phyloP scores from a whole-genome alignment of 2,888 invertebrate species.

The Eulithis prunata region DNA sequence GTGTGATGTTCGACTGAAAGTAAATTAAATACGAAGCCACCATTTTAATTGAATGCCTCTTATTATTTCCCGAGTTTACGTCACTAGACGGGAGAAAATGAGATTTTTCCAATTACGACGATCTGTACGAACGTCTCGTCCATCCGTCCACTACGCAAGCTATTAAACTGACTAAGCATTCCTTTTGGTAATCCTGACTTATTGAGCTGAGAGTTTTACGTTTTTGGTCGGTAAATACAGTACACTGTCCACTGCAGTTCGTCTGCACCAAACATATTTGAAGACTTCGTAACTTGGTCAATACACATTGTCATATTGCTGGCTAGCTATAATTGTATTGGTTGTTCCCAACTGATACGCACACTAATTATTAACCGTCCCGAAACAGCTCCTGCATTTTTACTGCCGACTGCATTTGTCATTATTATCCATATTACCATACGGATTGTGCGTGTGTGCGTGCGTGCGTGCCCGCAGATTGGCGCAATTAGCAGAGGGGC shows the following conservation, averaged over 20 bases:
- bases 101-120: conserved; percentile 75
- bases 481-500: conserved; percentile 81
- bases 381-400: conserved; percentile 46
- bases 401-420: conserved; percentile 64
- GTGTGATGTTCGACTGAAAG: conserved; percentile 8
- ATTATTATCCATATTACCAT: conserved; percentile 44
- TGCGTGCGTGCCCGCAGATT: conserved; percentile 75
- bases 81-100: conserved; percentile 64
- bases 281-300: too few relatives aligned
- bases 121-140: conserved; percentile 56
- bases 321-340: conserved; percentile 4
- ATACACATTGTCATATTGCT: too few relatives aligned
- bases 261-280: neutral
- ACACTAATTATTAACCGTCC: conserved; percentile 38
- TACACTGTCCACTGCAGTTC: neutral
- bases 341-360: conserved; percentile 39
- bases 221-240: neutral
- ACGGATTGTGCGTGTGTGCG: conserved; percentile 61
- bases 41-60: conserved; percentile 37
- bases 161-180: conserved; percentile 56
- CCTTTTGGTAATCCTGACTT: conserved; percentile 52
- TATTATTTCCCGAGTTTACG: conserved; percentile 54
- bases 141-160: conserved; percentile 49
- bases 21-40: conserved; percentile 23
- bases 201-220: neutral